A percentile compares a stretch with the other conserved stretches of the same genome.
Evolutionary conservation across 35 echinoderm and acorn worm species (phyloP).

Genomic region (Diadema setosum): DNA sequence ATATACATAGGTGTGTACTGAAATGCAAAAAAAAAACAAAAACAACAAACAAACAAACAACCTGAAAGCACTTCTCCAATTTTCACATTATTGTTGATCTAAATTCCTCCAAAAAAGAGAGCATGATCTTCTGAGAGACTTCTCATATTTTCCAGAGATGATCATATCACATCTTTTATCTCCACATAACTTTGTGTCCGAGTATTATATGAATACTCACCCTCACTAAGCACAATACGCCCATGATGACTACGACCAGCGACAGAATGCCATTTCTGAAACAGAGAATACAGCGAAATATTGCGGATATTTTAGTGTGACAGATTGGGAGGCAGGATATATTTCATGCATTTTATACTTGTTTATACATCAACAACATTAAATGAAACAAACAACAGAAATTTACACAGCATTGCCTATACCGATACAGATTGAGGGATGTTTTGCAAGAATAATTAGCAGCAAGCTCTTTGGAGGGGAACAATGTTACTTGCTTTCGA

Average conservation of each 20-base stretch:
- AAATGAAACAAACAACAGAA: not conserved
- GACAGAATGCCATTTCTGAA: not conserved
- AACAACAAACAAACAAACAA: no score
- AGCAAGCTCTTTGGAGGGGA: no score
- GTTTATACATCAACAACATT: not conserved
- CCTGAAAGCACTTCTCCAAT: not conserved
- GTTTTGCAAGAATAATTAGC: no score
- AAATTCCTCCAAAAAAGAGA: not conserved
- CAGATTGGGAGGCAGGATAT: not conserved
- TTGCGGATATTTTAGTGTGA: not conserved
- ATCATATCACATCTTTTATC: not conserved
- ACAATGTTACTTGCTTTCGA: no score
- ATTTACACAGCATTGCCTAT: not conserved
- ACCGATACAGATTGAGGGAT: not conserved
- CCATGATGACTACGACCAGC: not conserved
- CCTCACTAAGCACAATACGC: not conserved
- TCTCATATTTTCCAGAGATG: not conserved
- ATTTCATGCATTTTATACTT: not conserved
- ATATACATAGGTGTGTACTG: no score
- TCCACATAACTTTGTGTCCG: no score
- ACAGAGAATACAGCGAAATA: not conserved
- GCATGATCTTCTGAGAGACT: not conserved
- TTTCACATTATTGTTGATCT: not conserved
- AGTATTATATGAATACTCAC: no score
- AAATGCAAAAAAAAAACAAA: no score